Conservation (phyloP, 1,140 invertebrate species). For the Pachypsylla venusta region DNA sequence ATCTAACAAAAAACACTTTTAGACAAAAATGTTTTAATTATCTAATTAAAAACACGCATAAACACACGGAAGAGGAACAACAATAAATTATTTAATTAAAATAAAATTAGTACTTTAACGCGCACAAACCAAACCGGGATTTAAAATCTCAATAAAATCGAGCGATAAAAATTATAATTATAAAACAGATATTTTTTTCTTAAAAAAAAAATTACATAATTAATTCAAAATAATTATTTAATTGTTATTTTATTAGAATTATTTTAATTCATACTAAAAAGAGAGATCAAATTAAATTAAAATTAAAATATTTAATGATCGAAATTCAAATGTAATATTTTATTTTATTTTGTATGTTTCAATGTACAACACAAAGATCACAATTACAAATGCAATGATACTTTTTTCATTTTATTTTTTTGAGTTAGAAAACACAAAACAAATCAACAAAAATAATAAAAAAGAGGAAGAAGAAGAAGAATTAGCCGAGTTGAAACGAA, state of each 20-base stretch:
- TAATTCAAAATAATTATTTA: neutral
- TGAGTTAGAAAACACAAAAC: conserved; percentile 6
- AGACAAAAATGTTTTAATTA: neutral
- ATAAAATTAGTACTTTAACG: neutral
- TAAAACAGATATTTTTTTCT: too few species aligned
- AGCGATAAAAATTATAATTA: too few species aligned
- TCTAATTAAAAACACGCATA: neutral
- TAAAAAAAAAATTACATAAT: neutral
- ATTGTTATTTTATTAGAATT: neutral
- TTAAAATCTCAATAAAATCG: too few species aligned
- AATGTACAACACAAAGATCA: conserved; percentile 5
- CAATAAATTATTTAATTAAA: neutral
- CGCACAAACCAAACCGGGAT: neutral
- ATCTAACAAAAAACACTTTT: neutral
- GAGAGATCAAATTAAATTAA: too few species aligned
- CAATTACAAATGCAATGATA: conserved; percentile 1
- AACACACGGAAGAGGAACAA: too few species aligned
- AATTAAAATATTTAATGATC: too few species aligned
- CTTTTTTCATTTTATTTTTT: too few species aligned
- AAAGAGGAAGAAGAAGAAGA: too few species aligned
- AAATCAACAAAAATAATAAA: conserved; percentile 5
- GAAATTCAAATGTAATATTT: too few species aligned
- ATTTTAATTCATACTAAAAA: neutral
- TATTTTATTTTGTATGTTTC: too few species aligned
- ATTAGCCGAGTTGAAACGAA: too few species aligned